Conservation (phyloP, 2,888 invertebrate species). For the Seira musarum region DNA sequence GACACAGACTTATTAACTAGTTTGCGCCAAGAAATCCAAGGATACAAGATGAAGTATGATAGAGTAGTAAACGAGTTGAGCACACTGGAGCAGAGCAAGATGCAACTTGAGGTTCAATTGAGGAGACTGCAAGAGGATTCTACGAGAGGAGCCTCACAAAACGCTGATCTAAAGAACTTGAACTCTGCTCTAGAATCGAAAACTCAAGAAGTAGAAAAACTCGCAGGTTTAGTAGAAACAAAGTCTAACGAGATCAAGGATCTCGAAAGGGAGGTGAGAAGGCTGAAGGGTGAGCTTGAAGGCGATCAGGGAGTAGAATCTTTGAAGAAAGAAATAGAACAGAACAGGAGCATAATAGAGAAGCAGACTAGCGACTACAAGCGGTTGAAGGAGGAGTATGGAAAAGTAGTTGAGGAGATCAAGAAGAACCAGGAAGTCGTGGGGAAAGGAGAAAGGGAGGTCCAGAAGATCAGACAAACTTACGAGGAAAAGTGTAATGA, state of each 20-base stretch:
- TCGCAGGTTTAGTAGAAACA: conserved; percentile 83
- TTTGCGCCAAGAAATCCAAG: background rate
- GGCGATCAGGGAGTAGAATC: conserved; percentile 75
- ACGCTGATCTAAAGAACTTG: conserved; percentile 28
- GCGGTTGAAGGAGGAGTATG: conserved; percentile 75
- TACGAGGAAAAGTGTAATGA: conserved; percentile 82
- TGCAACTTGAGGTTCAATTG: conserved; percentile 53
- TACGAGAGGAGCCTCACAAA: conserved; percentile 47
- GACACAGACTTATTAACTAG: conserved; percentile 11
- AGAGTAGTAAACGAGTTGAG: conserved; percentile 21
- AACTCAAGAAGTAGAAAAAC: conserved; percentile 84
- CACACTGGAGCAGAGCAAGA: conserved; percentile 12
- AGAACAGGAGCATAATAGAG: conserved; percentile 84
- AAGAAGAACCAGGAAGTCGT: conserved; percentile 74
- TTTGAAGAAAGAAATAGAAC: conserved; percentile 87
- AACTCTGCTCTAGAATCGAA: conserved; percentile 81
- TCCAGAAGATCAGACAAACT: conserved; percentile 74
- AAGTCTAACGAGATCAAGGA: conserved; percentile 75
- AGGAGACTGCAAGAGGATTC: conserved; percentile 61
- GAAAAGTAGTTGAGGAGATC: conserved; percentile 76
- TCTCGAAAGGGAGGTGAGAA: conserved; percentile 82
- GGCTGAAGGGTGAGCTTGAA: conserved; percentile 79
- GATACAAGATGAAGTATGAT: conserved; percentile 29
- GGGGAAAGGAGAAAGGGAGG: conserved; percentile 51
- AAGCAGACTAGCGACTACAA: conserved; percentile 87